These are phyloP conservation scores for Invenusta paracnida DNA, from an alignment of 2,888 invertebrate species.

Conservation along the genomic window DNA sequence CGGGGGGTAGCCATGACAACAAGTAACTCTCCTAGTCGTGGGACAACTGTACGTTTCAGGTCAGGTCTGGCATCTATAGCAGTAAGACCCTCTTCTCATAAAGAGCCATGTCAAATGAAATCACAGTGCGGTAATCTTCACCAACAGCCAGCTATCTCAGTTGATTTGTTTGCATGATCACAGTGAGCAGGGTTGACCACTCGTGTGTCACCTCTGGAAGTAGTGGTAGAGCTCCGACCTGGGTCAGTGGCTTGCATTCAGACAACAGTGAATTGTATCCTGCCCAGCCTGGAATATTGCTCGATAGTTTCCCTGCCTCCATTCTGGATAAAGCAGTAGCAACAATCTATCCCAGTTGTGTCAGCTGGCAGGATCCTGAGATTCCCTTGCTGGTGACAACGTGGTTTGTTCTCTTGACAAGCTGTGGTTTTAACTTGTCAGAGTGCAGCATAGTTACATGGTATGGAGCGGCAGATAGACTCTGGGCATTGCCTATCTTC, in stretches of 20 bases:
- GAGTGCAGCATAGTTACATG: neutral
- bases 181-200: constrained; percentile 42
- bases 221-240: constrained; percentile 33
- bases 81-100: constrained; percentile 44
- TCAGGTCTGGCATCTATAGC: constrained; percentile 41
- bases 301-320: neutral
- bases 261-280: constrained; percentile 45
- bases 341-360: neutral
- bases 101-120: constrained; percentile 43
- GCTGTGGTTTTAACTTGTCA: neutral
- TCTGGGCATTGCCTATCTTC: neutral
- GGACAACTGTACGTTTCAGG: constrained; percentile 36
- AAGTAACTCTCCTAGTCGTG: constrained; percentile 40
- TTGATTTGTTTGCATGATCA: constrained; percentile 32
- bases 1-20: constrained; percentile 36
- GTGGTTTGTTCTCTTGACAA: neutral
- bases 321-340: neutral
- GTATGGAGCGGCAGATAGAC: neutral
- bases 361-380: neutral
- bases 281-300: constrained; percentile 39
- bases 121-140: constrained; percentile 43
- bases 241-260: constrained; percentile 30
- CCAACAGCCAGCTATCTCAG: constrained; percentile 33
- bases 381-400: neutral
- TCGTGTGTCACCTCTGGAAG: constrained; percentile 41